Evolutionary conservation across 2,113 vertebrate genomes (phyloP).

Genomic region (Stigmatopora nigra): DNA sequence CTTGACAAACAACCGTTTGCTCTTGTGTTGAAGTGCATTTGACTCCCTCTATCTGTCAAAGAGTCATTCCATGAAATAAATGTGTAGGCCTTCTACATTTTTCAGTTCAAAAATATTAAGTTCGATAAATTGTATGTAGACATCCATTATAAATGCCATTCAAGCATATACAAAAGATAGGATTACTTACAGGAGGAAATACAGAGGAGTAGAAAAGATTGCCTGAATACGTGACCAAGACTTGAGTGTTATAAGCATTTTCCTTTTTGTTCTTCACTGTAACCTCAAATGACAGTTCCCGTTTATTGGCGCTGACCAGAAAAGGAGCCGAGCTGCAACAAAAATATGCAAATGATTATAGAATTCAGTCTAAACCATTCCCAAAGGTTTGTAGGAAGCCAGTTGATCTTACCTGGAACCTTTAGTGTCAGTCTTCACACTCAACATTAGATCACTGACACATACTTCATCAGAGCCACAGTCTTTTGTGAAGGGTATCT

Average conservation of each 20-base stretch:
- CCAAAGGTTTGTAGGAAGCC: no score
- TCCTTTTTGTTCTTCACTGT: constrained; percentile 77
- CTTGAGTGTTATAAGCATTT: constrained; percentile 81
- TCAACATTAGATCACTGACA: constrained; percentile 76
- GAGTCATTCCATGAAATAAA: background rate
- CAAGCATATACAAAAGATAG: background rate
- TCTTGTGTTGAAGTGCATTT: constrained; percentile 71
- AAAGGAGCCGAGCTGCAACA: constrained; percentile 71
- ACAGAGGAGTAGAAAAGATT: constrained; percentile 83
- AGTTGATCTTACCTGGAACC: constrained; percentile 58
- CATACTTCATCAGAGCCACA: constrained; percentile 85
- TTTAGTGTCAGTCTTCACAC: constrained; percentile 61
- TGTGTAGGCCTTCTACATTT: no score
- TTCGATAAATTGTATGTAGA: background rate
- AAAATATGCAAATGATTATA: constrained; percentile 20
- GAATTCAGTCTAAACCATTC: background rate
- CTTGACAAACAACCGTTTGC: constrained; percentile 72
- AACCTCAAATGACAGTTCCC: constrained; percentile 72
- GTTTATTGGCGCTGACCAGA: constrained; percentile 75
- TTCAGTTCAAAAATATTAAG: background rate
- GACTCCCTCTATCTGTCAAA: constrained; percentile 75
- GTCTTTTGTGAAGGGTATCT: constrained; percentile 88
- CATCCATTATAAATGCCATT: background rate
- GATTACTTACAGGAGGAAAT: constrained; percentile 66
- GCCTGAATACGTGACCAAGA: constrained; percentile 72